Conservation (phyloP, 2,113 vertebrate genomes). For the Machaerirhynchus nigripectus region DNA sequence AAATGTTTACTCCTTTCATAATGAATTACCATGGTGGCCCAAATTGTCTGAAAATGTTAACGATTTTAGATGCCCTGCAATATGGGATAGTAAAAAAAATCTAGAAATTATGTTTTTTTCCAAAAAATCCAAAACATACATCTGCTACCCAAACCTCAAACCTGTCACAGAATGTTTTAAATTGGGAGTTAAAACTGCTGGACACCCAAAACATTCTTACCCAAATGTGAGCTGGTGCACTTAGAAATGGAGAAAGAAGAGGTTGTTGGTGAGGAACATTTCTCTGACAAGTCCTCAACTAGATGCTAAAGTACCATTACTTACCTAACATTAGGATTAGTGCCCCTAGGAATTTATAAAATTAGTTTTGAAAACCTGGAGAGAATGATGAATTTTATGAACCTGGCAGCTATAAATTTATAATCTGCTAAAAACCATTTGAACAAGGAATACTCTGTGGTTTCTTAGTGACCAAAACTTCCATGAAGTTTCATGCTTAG, state of each 20-base stretch:
- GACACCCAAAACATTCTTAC: background rate
- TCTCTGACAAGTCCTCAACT: background rate
- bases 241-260: background rate
- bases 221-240: background rate
- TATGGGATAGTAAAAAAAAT: background rate
- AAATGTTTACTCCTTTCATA: background rate
- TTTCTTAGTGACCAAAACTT: constrained; percentile 37
- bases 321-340: background rate
- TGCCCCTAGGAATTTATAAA: background rate
- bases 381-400: background rate
- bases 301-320: background rate
- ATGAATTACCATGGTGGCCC: background rate
- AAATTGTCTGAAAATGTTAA: background rate
- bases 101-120: background rate
- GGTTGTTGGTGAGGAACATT: background rate
- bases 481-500: constrained; percentile 34
- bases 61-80: background rate
- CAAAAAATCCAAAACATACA: background rate
- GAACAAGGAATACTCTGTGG: background rate
- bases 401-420: background rate
- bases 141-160: background rate
- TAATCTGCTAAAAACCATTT: background rate
- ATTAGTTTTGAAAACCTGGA: background rate
- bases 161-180: background rate
- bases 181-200: background rate